Percentiles rank a stretch among this genome's conserved stretches.
Conservation (phyloP, 2,888 invertebrate genomes). For the Timema podura region DNA sequence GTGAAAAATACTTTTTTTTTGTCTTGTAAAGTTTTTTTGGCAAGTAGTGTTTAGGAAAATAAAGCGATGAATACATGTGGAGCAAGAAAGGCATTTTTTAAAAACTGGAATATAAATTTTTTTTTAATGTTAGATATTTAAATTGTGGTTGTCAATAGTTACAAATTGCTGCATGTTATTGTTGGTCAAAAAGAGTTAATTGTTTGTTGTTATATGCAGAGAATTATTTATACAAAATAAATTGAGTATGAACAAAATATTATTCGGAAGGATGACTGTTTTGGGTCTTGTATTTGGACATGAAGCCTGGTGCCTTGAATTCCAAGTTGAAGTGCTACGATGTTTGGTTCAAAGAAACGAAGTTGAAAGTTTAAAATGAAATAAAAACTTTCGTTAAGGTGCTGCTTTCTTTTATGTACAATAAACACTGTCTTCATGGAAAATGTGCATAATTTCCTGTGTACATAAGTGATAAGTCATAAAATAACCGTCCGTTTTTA, state of each 20-base stretch:
- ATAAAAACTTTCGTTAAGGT: slow-evolving; percentile 17
- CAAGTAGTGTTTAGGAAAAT: slow-evolving; percentile 13
- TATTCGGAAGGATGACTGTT: slow-evolving; percentile 9
- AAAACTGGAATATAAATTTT: slow-evolving; percentile 24
- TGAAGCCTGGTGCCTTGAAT: slow-evolving; percentile 24
- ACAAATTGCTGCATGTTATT: slow-evolving; percentile 19
- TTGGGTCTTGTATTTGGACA: slow-evolving; percentile 17
- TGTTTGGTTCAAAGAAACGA: no score
- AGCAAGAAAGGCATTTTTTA: slow-evolving; percentile 18
- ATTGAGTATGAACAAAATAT: slow-evolving; percentile 17
- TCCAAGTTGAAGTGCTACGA: slow-evolving; percentile 10
- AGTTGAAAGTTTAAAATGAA: neutral
- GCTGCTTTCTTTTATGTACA: slow-evolving; percentile 17
- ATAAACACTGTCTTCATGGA: no score
- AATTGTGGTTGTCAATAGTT: slow-evolving; percentile 20
- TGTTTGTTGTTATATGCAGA: slow-evolving; percentile 25
- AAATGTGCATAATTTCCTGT: neutral
- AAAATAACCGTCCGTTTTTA: slow-evolving; percentile 28
- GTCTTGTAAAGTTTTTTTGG: slow-evolving; percentile 19
- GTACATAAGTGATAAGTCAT: slow-evolving; percentile 15
- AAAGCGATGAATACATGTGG: slow-evolving; percentile 1
- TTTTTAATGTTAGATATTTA: slow-evolving; percentile 23
- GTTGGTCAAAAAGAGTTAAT: slow-evolving; percentile 22
- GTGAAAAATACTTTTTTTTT: slow-evolving; percentile 29
- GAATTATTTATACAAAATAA: slow-evolving; percentile 25